These are phyloP conservation scores for Bilobella aurantiaca DNA, from an alignment of 1,140 invertebrate species.

Conservation along the genomic window DNA sequence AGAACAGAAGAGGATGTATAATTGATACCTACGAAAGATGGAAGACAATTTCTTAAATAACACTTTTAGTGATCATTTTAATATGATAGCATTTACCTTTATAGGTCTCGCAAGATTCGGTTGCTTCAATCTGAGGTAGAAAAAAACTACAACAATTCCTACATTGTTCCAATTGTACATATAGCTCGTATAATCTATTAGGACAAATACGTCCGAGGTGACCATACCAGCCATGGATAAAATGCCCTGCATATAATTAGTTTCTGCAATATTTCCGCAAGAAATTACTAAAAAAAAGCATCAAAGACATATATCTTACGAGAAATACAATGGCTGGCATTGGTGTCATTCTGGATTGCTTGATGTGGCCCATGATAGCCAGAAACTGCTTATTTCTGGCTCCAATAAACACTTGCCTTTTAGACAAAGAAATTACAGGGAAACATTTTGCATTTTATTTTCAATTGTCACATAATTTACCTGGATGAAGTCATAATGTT, in stretches of 20 bases:
- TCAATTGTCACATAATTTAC: conserved; percentile 27
- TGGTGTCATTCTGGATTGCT: conserved; percentile 70
- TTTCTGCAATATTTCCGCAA: conserved; percentile 51
- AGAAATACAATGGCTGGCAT: conserved; percentile 81
- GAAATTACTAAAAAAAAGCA: conserved; percentile 8
- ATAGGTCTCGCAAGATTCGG: conserved; percentile 59
- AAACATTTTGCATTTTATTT: too few species aligned
- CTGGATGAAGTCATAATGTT: conserved; percentile 81
- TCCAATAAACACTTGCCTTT: conserved; percentile 80
- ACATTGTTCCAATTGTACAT: conserved; percentile 83
- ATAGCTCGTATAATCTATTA: conserved; percentile 88
- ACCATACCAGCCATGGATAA: conserved; percentile 74
- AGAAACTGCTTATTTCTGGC: conserved; percentile 60
- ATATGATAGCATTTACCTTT: conserved; percentile 45
- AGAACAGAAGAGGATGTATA: conserved; percentile 66
- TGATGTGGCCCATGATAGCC: conserved; percentile 69
- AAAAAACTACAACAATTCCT: conserved; percentile 69
- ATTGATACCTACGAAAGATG: conserved; percentile 52
- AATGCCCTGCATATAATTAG: conserved; percentile 41
- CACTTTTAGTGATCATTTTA: conserved; percentile 24
- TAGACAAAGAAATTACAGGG: conserved; percentile 7
- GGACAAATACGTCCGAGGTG: conserved; percentile 68
- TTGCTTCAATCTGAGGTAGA: conserved; percentile 70
- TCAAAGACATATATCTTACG: conserved; percentile 47
- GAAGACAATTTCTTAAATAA: conserved; percentile 36